phyloP scores from a whole-genome alignment of 2,888 invertebrate species.

The Drosophila affinis region DNA sequence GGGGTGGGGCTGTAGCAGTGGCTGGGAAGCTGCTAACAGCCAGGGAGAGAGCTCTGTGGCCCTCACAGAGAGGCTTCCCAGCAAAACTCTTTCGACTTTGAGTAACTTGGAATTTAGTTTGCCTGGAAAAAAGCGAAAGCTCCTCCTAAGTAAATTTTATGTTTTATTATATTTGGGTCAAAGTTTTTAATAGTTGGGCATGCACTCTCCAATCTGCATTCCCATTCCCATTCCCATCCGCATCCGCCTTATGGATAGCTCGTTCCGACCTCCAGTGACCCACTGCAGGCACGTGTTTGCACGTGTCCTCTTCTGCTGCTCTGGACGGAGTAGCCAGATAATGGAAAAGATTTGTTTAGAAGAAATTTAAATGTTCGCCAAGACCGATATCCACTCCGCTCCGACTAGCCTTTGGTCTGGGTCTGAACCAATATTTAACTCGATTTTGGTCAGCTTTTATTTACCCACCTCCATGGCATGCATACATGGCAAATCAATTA shows the following conservation, averaged over 20 bases:
- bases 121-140: conserved; percentile 13
- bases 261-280: conserved; percentile 31
- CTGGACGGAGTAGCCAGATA: conserved; percentile 23
- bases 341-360: conserved; percentile 63
- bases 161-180: conserved; percentile 77
- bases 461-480: conserved; percentile 23
- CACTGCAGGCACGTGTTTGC: conserved; percentile 28
- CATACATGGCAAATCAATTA: conserved; percentile 69
- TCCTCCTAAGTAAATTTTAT: conserved; percentile 65
- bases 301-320: conserved; percentile 6
- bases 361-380: conserved; percentile 52
- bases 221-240: not conserved
- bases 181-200: conserved; percentile 75
- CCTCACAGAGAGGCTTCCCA: conserved; percentile 6
- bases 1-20: not conserved
- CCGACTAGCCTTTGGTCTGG: conserved; percentile 16
- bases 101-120: conserved; percentile 4
- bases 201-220: conserved; percentile 23
- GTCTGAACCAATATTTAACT: conserved; percentile 46
- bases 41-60: conserved; percentile 3
- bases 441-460: conserved; percentile 41
- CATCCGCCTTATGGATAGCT: conserved; percentile 36
- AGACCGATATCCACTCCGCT: conserved; percentile 6
- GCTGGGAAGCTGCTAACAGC: conserved; percentile 29
- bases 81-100: conserved; percentile 6